Evolutionary conservation across 1,140 invertebrate species (phyloP).

Genomic region (Drosophila tsacasi): DNA sequence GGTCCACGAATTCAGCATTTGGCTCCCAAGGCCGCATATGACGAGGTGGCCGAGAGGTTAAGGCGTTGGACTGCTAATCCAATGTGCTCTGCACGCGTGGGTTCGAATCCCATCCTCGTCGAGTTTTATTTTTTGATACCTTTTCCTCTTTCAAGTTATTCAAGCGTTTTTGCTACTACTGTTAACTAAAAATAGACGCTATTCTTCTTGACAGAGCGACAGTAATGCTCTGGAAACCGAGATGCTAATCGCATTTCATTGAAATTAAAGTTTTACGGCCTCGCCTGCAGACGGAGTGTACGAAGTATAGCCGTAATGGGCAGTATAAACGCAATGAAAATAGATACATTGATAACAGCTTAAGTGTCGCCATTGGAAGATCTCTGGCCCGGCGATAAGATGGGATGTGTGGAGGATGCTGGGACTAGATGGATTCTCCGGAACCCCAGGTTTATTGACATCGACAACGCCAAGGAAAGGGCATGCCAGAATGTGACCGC

Average conservation of each 20-base stretch:
- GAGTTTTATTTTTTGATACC: constrained; percentile 58
- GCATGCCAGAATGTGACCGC: constrained; percentile 23
- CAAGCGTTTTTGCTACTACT: constrained; percentile 17
- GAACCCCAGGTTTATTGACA: constrained; percentile 75
- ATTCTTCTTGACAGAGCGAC: not conserved
- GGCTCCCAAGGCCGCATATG: constrained; percentile 66
- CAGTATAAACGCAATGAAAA: constrained; percentile 74
- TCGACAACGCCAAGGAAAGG: constrained; percentile 39
- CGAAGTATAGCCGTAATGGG: constrained; percentile 26
- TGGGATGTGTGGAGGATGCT: constrained; percentile 34
- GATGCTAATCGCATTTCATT: constrained; percentile 69
- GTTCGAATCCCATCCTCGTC: constrained; percentile 96
- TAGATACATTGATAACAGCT: constrained; percentile 78
- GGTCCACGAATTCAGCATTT: constrained; percentile 20
- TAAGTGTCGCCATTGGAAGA: constrained; percentile 57
- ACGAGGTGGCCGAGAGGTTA: constrained; percentile 96
- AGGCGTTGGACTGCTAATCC: constrained; percentile 94
- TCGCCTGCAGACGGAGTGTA: constrained; percentile 21
- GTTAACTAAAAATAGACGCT: constrained; percentile 20
- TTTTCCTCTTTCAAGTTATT: not conserved
- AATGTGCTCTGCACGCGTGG: constrained; percentile 91
- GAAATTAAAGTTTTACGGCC: constrained; percentile 67
- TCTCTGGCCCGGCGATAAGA: constrained; percentile 29
- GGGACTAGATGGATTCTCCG: constrained; percentile 45
- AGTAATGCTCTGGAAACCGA: constrained; percentile 45